Evolutionary conservation across 2,113 vertebrate genomes (phyloP).

Genomic region (Zosterops japonicus): DNA sequence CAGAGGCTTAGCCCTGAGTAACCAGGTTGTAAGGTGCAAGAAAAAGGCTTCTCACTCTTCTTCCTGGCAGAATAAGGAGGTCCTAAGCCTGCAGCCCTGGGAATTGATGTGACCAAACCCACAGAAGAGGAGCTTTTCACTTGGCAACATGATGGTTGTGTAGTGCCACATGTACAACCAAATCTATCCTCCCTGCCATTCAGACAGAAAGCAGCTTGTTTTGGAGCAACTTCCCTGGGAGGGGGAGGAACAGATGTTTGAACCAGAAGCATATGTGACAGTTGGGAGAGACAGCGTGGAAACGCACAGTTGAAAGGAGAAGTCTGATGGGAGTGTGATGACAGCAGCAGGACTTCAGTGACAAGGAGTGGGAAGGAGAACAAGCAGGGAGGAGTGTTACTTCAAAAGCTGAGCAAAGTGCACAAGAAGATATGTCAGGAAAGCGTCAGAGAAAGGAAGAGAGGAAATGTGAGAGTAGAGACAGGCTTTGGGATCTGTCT

Average conservation of each 20-base stretch:
- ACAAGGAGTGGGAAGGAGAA: conserved; percentile 70
- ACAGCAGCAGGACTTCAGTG: conserved; percentile 66
- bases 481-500: conserved; percentile 45
- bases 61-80: background rate
- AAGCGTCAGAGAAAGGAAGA: conserved; percentile 42
- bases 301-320: conserved; percentile 62
- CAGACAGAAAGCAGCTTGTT: conserved; percentile 49
- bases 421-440: conserved; percentile 61
- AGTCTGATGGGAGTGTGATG: conserved; percentile 66
- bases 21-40: background rate
- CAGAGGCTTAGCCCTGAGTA: background rate
- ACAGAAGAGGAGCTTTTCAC: background rate
- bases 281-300: conserved; percentile 64
- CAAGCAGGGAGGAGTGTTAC: conserved; percentile 64
- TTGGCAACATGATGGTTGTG: background rate
- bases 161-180: background rate
- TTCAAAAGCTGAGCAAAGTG: conserved; percentile 65
- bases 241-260: conserved; percentile 65
- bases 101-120: background rate
- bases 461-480: conserved; percentile 43
- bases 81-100: background rate
- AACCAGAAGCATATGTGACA: conserved; percentile 67
- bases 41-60: background rate
- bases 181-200: conserved; percentile 1
- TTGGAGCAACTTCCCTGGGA: conserved; percentile 50